Evolutionary conservation across 2,113 vertebrate species (phyloP).

Genomic region (human): GRCh38 chr11:69939001-69939500

Average conservation of each 20-base stretch:
- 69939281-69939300: background rate
- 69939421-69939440: background rate
- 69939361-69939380: fast-evolving
- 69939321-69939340: no score
- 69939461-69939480: background rate
- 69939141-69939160: background rate
- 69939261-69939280: no score
- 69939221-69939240: background rate
- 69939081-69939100: background rate
- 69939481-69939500: fast-evolving
- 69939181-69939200: no score
- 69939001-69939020: no score
- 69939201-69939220: background rate
- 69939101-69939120: fast-evolving
- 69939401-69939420: fast-evolving
- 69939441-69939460: fast-evolving
- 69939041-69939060: background rate
- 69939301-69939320: background rate
- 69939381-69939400: background rate
- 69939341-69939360: fast-evolving
- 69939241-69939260: background rate
- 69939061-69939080: background rate
- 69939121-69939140: background rate
- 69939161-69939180: no score
- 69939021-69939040: background rate